Evolutionary conservation across 2,113 vertebrate genomes (phyloP), one percentile per base, ranked within the genome.

Genomic region (Gila orcuttii): DNA sequence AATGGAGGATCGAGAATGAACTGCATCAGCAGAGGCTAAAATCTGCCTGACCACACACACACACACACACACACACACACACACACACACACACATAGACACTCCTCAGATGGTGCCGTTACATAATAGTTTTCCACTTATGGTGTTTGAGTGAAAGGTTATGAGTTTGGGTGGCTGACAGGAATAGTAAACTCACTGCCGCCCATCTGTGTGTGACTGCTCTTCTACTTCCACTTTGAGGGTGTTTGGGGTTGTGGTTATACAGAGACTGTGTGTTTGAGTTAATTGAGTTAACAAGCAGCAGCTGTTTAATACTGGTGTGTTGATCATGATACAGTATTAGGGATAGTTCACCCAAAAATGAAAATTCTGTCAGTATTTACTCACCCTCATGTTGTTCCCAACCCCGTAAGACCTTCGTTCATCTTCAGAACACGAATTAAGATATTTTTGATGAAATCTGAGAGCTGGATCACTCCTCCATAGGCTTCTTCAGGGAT

Each of bases 81-180:
- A 31, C 50, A 78, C 75, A 57, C 76, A 55, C 45, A 31, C 33
- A 60, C 55, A 79, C 3, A 42, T 0, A 42, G 7, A 42, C 39
- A 42, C 42, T 10, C 31, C 66, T 83, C 81, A 73, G 73, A 71
- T 73, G 81, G 64, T 13, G 21, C 17, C 50, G 71, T 69, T 83
- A 82, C 19, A 82, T 82, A 55, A 82, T 82, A 33, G 66, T 83
- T 83, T 83, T 57, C 64, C 81, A 71, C 25, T 71, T 83, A 36
- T 71, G 31, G 81, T 28, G 50, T 83, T 47, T 83, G 81, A 71
- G 81, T 83, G 66, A 83, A 83, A 83, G 79, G 81, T 83, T 66
- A 83, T 42, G 31, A 39, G 66, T 71, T 62, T 82, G 80, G 62
- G 64, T 33, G 62, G 15, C 50, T 68, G 84, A 79, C 60, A 79